Evolutionary conservation across 1,140 invertebrate species (phyloP).

Genomic region (Reticulitermes speratus): DNA sequence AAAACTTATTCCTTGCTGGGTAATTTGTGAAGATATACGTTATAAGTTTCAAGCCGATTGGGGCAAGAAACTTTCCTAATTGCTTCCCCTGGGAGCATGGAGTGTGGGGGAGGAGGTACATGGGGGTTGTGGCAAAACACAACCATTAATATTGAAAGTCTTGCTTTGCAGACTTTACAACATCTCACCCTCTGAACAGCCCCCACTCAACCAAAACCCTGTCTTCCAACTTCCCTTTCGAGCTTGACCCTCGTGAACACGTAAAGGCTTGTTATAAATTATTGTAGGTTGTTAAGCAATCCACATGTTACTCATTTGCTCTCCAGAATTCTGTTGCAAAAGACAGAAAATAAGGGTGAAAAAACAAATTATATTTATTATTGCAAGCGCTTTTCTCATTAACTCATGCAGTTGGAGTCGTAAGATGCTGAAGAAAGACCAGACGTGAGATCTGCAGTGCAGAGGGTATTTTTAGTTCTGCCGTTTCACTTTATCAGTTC

Average conservation of each 20-base stretch:
- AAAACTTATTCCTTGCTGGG: not conserved
- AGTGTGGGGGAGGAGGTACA: not conserved
- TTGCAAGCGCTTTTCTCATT: not conserved
- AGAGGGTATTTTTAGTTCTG: not conserved
- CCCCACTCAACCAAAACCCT: not conserved
- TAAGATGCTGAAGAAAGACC: not conserved
- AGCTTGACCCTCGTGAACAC: not conserved
- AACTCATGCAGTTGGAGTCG: not conserved
- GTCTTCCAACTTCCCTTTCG: no score
- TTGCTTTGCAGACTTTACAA: not conserved
- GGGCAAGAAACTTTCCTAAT: conserved; percentile 21
- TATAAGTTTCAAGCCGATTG: conserved; percentile 24
- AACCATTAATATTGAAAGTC: conserved; percentile 9
- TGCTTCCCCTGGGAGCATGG: conserved; percentile 3
- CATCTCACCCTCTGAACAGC: not conserved
- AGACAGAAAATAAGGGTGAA: not conserved
- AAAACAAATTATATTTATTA: not conserved
- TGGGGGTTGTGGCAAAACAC: conserved; percentile 14
- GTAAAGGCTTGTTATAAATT: not conserved
- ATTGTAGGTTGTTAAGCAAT: not conserved
- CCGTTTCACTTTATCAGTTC: not conserved
- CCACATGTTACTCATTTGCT: not conserved
- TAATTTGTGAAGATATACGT: conserved; percentile 26
- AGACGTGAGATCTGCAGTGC: not conserved
- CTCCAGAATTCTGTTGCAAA: not conserved